Evolutionary conservation across 2,888 invertebrate genomes (phyloP).

Genomic region (Lycia hirtaria): DNA sequence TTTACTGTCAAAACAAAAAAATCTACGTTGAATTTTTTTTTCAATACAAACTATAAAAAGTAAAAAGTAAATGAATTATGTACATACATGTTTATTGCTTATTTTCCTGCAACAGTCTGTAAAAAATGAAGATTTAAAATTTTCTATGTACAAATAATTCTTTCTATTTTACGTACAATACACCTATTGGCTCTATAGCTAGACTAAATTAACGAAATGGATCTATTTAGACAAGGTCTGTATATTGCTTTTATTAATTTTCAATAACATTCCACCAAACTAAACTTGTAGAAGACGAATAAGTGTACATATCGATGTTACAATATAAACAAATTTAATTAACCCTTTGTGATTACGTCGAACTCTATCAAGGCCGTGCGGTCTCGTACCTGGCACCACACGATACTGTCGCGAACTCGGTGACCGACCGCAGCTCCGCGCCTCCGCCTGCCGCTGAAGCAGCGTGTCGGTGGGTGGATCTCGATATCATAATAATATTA

Average conservation of each 20-base stretch:
- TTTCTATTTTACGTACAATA: not conserved
- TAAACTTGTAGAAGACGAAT: not conserved
- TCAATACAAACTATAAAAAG: too few relatives aligned
- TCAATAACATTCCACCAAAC: not conserved
- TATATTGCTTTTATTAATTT: not conserved
- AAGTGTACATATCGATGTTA: not conserved
- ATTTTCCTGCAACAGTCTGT: too few relatives aligned
- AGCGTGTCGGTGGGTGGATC: slow-evolving; percentile 70
- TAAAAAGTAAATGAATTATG: too few relatives aligned
- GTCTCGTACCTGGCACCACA: slow-evolving; percentile 74
- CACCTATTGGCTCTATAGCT: not conserved
- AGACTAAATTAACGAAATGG: slow-evolving; percentile 50
- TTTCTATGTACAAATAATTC: not conserved
- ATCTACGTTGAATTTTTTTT: too few relatives aligned
- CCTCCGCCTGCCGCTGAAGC: slow-evolving; percentile 50
- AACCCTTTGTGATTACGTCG: slow-evolving; percentile 61
- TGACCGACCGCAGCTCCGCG: slow-evolving; percentile 38
- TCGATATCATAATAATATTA: slow-evolving; percentile 63
- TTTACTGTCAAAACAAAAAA: too few relatives aligned
- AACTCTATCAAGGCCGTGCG: slow-evolving; percentile 78
- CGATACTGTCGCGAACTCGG: slow-evolving; percentile 51
- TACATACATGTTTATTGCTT: not conserved
- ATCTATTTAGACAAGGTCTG: slow-evolving; percentile 67
- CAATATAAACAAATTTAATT: slow-evolving; percentile 38
- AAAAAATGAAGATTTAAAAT: not conserved